Percentiles rank a stretch among this genome's conserved stretches.
Evolutionary conservation across 2,888 invertebrate genomes (phyloP).

Genomic region (Agrochola macilenta): DNA sequence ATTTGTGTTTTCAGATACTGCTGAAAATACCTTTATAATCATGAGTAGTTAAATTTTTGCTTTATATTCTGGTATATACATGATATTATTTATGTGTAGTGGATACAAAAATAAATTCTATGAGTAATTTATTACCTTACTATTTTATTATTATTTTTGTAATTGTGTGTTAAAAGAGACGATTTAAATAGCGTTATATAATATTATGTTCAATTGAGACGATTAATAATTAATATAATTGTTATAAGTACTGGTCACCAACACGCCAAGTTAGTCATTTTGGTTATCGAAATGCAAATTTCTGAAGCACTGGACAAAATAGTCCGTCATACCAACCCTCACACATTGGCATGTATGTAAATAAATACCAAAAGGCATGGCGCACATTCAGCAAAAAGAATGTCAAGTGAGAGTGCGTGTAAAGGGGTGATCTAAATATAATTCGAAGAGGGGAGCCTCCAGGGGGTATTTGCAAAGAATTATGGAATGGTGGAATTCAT

Average conservation of each 20-base stretch:
- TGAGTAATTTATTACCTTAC: neutral
- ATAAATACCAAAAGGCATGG: slow-evolving; percentile 5
- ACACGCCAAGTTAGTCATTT: neutral
- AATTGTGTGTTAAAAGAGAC: too few species aligned
- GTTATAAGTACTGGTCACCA: neutral
- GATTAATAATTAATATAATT: too few species aligned
- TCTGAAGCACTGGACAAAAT: neutral
- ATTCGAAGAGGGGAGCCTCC: slow-evolving; percentile 22
- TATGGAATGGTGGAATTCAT: slow-evolving; percentile 21
- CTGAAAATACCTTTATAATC: neutral
- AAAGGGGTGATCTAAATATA: slow-evolving; percentile 12
- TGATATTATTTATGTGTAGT: neutral
- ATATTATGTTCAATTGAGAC: too few species aligned
- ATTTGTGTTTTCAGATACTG: neutral
- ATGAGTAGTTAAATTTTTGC: neutral
- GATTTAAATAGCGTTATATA: too few species aligned
- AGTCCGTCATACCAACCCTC: neutral
- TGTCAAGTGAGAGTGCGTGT: slow-evolving; percentile 27
- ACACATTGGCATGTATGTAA: slow-evolving; percentile 25
- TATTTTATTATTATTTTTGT: too few species aligned
- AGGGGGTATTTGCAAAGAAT: slow-evolving; percentile 16
- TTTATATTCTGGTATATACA: neutral
- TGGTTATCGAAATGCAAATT: neutral
- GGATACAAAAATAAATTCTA: neutral
- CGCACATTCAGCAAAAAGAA: slow-evolving; percentile 18